Conservation (phyloP, 2,113 vertebrate genomes). For the Tauraco erythrolophus region DNA sequence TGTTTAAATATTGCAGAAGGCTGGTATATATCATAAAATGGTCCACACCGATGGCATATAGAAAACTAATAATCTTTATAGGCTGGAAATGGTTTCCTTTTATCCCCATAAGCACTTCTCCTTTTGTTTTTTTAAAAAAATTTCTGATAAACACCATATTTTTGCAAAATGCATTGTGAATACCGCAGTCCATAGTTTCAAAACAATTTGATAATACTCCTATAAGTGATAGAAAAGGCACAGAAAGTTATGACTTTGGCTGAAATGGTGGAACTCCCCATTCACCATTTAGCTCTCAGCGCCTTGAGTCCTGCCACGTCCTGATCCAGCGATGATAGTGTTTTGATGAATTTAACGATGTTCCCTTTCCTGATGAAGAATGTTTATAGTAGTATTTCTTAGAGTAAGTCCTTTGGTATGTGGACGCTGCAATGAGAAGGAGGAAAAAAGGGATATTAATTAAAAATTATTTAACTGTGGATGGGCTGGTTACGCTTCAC, state of each 20-base stretch:
- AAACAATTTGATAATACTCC: conserved; percentile 73
- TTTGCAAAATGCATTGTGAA: conserved; percentile 70
- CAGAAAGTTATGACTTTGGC: conserved; percentile 84
- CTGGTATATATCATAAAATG: conserved; percentile 74
- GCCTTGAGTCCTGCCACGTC: conserved; percentile 81
- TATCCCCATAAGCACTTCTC: conserved; percentile 63
- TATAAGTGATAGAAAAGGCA: conserved; percentile 83
- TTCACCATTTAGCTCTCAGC: conserved; percentile 80
- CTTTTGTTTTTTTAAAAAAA: neutral
- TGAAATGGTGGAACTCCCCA: conserved; percentile 76
- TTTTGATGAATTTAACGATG: conserved; percentile 78
- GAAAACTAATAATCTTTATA: conserved; percentile 69
- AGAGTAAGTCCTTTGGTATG: conserved; percentile 89
- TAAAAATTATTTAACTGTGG: neutral
- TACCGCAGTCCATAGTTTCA: conserved; percentile 72
- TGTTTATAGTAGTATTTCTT: conserved; percentile 87
- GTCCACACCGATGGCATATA: conserved; percentile 72
- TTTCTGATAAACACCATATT: conserved; percentile 69
- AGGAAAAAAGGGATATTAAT: conserved; percentile 39
- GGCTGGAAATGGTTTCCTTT: conserved; percentile 77
- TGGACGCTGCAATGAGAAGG: conserved; percentile 84
- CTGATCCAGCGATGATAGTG: conserved; percentile 85
- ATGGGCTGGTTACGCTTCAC: neutral
- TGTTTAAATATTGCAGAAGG: conserved; percentile 83
- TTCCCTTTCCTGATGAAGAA: conserved; percentile 83